These are phyloP conservation scores for Oreochromis grahami DNA, from an alignment of 2,797 vertebrate genomes.

Conservation along the genomic window DNA sequence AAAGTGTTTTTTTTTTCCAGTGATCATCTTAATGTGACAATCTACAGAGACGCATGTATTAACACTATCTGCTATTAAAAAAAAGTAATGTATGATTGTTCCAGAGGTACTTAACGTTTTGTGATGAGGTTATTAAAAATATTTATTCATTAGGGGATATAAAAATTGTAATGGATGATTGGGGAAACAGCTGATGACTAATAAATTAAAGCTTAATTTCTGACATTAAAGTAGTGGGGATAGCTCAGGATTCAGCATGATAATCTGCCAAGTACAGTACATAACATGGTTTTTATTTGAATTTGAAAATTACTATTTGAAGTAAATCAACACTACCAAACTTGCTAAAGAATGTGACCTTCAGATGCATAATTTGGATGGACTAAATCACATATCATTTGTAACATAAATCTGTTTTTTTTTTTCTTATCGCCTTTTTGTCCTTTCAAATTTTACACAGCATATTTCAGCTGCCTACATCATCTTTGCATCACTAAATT, in stretches of 20 bases:
- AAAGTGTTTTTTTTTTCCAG: background rate
- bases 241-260: background rate
- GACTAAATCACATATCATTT: conserved; percentile 2
- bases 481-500: conserved; percentile 50
- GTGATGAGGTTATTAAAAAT: conserved; percentile 1
- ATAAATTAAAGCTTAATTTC: conserved; percentile 31
- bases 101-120: background rate
- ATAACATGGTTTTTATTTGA: background rate
- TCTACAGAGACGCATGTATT: background rate
- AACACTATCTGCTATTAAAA: background rate
- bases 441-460: conserved; percentile 24
- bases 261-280: conserved; percentile 3
- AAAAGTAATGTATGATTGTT: conserved; percentile 3
- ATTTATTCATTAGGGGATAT: background rate
- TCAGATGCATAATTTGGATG: background rate
- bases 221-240: background rate
- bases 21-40: background rate
- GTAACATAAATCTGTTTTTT: background rate
- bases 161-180: conserved; percentile 30
- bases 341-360: background rate
- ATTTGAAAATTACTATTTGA: background rate
- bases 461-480: conserved; percentile 44
- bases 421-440: background rate
- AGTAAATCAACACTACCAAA: background rate
- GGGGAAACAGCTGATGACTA: conserved; percentile 23